These are phyloP conservation scores for Cyclophora punctaria DNA, from an alignment of 2,888 invertebrate genomes.

Conservation along the genomic window DNA sequence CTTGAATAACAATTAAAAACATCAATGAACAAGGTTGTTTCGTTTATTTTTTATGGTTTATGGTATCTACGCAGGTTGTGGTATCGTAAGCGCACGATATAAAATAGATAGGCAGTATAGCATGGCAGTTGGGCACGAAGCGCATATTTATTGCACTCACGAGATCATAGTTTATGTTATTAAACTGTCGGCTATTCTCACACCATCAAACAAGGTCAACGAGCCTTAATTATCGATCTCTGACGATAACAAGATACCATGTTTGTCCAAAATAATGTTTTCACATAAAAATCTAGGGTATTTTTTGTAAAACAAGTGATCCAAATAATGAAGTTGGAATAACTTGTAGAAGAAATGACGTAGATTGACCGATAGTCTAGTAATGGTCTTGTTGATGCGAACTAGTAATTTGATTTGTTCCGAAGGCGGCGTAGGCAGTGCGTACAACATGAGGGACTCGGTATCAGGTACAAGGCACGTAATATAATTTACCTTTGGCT, in stretches of 20 bases:
- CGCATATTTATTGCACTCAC: conserved; percentile 26
- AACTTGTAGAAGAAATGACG: no score
- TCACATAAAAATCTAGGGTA: no score
- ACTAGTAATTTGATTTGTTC: conserved; percentile 25
- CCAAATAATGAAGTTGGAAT: no score
- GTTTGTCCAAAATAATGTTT: no score
- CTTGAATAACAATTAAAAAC: no score
- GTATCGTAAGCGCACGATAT: neutral
- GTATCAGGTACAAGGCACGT: conserved; percentile 22
- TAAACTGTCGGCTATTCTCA: conserved; percentile 14
- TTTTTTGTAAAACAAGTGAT: no score
- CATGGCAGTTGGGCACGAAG: conserved; percentile 5
- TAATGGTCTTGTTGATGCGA: conserved; percentile 14
- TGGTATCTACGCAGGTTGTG: neutral
- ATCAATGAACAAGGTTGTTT: no score
- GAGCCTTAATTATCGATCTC: conserved; percentile 27
- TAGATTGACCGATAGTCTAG: neutral
- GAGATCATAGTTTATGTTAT: conserved; percentile 22
- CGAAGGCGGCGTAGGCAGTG: conserved; percentile 14
- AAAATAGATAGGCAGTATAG: neutral
- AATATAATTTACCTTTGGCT: conserved; percentile 34
- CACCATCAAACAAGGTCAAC: conserved; percentile 18
- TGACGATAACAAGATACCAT: conserved; percentile 4
- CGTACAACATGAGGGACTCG: conserved; percentile 20
- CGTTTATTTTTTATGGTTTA: no score